Evolutionary conservation across 23 tunicate genomes (phyloP).

Genomic region (Phallusia fumigata): DNA sequence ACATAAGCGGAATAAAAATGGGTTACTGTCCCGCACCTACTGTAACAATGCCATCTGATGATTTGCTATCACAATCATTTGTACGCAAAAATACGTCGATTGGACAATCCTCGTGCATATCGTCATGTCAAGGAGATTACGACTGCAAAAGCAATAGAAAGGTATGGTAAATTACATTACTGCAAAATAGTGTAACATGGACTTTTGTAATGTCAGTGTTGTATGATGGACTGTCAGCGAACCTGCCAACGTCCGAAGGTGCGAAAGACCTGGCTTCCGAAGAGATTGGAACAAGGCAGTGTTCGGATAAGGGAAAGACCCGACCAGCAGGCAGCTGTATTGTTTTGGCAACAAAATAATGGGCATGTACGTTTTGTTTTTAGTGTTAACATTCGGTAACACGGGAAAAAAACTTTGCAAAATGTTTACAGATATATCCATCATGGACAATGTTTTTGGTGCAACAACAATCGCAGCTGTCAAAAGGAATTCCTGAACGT

Average conservation of each 20-base stretch:
- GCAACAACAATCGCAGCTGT: slow-evolving; percentile 45
- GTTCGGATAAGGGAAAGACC: slow-evolving; percentile 17
- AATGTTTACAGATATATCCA: neutral
- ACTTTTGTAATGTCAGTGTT: slow-evolving; percentile 32
- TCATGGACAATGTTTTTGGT: slow-evolving; percentile 46
- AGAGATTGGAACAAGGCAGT: slow-evolving; percentile 11
- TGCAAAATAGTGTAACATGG: neutral
- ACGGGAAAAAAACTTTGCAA: no score
- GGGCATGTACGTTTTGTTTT: neutral
- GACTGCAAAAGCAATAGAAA: slow-evolving; percentile 41
- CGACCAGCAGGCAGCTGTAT: slow-evolving; percentile 1
- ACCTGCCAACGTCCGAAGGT: slow-evolving; percentile 34
- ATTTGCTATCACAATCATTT: neutral
- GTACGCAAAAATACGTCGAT: neutral
- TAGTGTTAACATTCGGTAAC: neutral
- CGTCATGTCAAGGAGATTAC: slow-evolving; percentile 40
- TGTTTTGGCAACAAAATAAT: slow-evolving; percentile 33
- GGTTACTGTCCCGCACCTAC: slow-evolving; percentile 63
- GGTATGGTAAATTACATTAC: slow-evolving; percentile 6
- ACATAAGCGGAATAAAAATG: slow-evolving; percentile 56
- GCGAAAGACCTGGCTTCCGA: slow-evolving; percentile 56
- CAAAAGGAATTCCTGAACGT: slow-evolving; percentile 17
- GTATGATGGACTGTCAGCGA: slow-evolving; percentile 40
- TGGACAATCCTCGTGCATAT: slow-evolving; percentile 18
- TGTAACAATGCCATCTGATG: neutral